Evolutionary conservation across 2,113 vertebrate species (phyloP).

Genomic region (Diadophis punctatus): DNA sequence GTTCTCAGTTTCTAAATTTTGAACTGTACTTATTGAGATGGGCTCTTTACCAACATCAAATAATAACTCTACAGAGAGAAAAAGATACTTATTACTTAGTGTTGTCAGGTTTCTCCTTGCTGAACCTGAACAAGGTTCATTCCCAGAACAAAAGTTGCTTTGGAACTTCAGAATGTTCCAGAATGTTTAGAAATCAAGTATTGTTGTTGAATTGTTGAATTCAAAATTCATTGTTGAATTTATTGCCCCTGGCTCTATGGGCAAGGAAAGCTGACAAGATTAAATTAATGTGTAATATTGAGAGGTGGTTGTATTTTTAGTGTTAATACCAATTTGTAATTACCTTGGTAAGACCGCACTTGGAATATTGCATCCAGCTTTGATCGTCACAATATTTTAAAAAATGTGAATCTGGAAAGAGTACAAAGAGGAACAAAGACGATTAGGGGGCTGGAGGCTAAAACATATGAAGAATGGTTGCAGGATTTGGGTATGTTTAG

Average conservation of each 20-base stretch:
- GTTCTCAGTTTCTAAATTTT: background rate
- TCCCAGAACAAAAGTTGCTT: background rate
- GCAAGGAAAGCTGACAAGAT: background rate
- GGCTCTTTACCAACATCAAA: background rate
- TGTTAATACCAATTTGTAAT: no score
- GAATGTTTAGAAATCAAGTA: background rate
- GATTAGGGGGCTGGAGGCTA: background rate
- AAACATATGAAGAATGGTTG: background rate
- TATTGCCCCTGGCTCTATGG: background rate
- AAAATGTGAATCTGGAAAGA: no score
- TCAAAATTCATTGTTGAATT: background rate
- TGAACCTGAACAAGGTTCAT: background rate
- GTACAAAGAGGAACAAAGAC: no score
- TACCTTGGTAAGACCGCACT: no score
- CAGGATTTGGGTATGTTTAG: background rate
- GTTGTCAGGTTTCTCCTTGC: background rate
- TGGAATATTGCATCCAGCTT: no score
- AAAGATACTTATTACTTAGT: background rate
- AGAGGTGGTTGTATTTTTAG: background rate
- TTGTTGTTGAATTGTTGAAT: no score
- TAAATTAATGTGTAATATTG: background rate
- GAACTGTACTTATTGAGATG: background rate
- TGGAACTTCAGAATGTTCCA: background rate
- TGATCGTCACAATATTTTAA: no score
- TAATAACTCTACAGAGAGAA: background rate